Conservation (phyloP, 2,888 invertebrate genomes). For the Helobdella robusta region DNA sequence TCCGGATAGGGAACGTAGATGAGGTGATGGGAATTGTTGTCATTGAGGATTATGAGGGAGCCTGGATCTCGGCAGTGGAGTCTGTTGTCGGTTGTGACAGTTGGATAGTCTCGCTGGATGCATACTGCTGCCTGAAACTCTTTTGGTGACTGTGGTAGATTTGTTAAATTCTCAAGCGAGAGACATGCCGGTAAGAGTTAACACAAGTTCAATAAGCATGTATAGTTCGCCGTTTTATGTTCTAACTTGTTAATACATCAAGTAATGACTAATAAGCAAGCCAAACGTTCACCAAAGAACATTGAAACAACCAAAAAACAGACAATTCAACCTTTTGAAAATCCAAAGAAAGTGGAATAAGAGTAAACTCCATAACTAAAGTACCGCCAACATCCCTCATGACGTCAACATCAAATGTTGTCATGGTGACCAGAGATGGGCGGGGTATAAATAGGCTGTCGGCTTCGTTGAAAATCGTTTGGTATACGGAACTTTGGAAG, state of each 20-base stretch:
- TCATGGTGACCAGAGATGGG: constrained; percentile 14
- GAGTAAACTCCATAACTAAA: constrained; percentile 8
- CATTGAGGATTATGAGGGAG: not conserved
- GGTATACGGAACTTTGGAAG: not conserved
- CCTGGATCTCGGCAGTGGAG: not conserved
- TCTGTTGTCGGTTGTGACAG: not conserved
- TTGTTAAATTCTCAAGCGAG: too few relatives aligned
- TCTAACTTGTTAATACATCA: not conserved
- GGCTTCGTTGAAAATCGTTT: not conserved
- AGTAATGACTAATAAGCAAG: not conserved
- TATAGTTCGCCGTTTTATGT: not conserved
- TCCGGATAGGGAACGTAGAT: constrained; percentile 69
- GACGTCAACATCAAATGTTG: constrained; percentile 26
- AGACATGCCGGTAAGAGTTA: too few relatives aligned
- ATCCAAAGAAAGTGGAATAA: not conserved
- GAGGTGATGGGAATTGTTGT: not conserved
- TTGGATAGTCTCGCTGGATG: constrained; percentile 11
- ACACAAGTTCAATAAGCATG: too few relatives aligned
- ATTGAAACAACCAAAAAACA: not conserved
- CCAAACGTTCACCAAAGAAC: not conserved
- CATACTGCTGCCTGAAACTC: not conserved
- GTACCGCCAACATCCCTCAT: constrained; percentile 32
- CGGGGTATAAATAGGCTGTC: constrained; percentile 13
- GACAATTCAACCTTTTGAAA: constrained; percentile 4
- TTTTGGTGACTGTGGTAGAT: not conserved